Evolutionary conservation across 1,140 invertebrate genomes (phyloP).

Genomic region (Aphaenogaster ashmeadi): DNA sequence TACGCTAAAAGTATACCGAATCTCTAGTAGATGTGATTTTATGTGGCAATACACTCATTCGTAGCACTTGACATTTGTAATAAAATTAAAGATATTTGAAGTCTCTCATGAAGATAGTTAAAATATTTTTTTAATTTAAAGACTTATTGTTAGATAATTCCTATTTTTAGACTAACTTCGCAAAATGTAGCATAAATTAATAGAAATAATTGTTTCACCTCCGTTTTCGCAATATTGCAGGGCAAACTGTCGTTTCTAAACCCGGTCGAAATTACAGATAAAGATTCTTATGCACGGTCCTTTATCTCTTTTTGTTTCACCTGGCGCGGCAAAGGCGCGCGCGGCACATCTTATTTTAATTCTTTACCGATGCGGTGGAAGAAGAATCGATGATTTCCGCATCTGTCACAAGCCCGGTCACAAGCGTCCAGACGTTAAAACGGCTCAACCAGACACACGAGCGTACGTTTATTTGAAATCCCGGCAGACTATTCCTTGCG

Average conservation of each 20-base stretch:
- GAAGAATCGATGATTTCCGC: slow-evolving; percentile 46
- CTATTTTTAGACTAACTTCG: not conserved
- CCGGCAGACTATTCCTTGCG: slow-evolving; percentile 43
- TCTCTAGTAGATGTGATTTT: slow-evolving; percentile 32
- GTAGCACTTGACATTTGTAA: not conserved
- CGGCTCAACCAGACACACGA: slow-evolving; percentile 23
- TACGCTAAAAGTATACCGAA: slow-evolving; percentile 6
- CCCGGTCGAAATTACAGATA: not conserved
- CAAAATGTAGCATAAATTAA: not conserved
- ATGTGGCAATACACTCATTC: slow-evolving; percentile 14
- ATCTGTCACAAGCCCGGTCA: slow-evolving; percentile 33
- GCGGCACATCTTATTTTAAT: slow-evolving; percentile 34
- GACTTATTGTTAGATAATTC: not conserved
- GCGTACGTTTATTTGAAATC: slow-evolving; percentile 60
- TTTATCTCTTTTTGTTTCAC: not conserved
- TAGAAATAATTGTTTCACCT: not conserved
- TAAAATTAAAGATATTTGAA: not conserved
- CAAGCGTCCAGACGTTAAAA: slow-evolving; percentile 43
- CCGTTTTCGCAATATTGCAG: not conserved
- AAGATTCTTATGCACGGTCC: not conserved
- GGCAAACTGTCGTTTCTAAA: not conserved
- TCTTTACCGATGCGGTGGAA: not conserved
- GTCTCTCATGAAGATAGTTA: not conserved
- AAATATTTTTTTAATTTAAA: not conserved
- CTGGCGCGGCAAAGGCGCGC: not conserved